These are phyloP conservation scores for Clivina fossor DNA, from an alignment of 2,888 invertebrate species.

Conservation along the genomic window DNA sequence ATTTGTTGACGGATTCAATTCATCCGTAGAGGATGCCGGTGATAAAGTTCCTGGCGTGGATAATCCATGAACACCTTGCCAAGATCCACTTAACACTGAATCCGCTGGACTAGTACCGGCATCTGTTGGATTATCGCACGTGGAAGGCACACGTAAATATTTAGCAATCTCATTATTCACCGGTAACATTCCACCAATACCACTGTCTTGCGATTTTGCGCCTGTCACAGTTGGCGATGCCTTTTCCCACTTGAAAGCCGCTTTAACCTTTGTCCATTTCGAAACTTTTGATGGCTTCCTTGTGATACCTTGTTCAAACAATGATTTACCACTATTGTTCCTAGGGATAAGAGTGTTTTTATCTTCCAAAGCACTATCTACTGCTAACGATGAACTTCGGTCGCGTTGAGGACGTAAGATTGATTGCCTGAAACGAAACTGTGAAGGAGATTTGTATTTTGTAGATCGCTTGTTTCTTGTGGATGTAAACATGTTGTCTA, in stretches of 20 bases:
- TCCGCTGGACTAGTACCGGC: conserved; percentile 58
- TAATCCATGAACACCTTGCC: conserved; percentile 55
- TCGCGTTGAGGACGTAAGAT: conserved; percentile 60
- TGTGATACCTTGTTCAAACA: conserved; percentile 6
- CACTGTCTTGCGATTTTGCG: conserved; percentile 53
- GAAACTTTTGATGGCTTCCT: conserved; percentile 65
- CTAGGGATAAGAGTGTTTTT: conserved; percentile 20
- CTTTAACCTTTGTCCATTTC: conserved; percentile 88
- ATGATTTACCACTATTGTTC: conserved; percentile 18
- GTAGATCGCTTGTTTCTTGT: conserved; percentile 53
- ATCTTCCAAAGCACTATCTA: conserved; percentile 55
- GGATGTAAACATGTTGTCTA: conserved; percentile 65
- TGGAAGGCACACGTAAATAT: conserved; percentile 57
- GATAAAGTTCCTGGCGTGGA: conserved; percentile 68
- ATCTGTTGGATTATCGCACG: conserved; percentile 47
- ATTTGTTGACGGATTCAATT: conserved; percentile 47
- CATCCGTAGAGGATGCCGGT: conserved; percentile 75
- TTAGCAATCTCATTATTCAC: conserved; percentile 57
- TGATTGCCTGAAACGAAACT: conserved; percentile 53
- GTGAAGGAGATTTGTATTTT: conserved; percentile 41
- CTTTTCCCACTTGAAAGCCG: conserved; percentile 84
- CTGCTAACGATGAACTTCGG: conserved; percentile 66
- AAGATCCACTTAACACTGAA: conserved; percentile 55
- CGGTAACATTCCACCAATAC: conserved; percentile 53
- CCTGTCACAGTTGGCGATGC: conserved; percentile 55